These are phyloP conservation scores for Syritta pipiens DNA, from an alignment of 2,888 invertebrate genomes.

Conservation along the genomic window DNA sequence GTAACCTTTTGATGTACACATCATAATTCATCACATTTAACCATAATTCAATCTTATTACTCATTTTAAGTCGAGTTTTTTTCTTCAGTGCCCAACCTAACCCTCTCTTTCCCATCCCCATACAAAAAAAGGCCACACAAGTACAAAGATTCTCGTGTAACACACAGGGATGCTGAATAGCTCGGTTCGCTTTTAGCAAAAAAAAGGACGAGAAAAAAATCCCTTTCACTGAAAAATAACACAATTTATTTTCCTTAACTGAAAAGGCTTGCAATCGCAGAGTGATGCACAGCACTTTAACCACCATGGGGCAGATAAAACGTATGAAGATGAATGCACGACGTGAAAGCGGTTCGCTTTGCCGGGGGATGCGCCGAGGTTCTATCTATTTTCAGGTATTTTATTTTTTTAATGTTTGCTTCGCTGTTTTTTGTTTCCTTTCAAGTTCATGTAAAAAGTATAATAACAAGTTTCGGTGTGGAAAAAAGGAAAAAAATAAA, in stretches of 20 bases:
- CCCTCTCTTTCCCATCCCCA: too few relatives aligned
- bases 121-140: neutral
- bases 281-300: neutral
- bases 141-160: neutral
- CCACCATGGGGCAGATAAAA: conserved; percentile 10
- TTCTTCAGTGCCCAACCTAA: neutral
- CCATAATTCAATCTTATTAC: conserved; percentile 29
- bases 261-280: conserved; percentile 19
- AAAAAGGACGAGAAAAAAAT: too few relatives aligned
- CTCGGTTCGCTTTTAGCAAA: neutral
- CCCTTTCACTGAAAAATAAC: conserved; percentile 47
- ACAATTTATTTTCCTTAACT: conserved; percentile 43
- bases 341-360: neutral
- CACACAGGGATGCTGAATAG: neutral
- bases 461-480: neutral
- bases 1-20: too few relatives aligned
- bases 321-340: conserved; percentile 24
- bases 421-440: neutral
- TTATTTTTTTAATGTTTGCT: neutral
- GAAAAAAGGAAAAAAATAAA: too few relatives aligned
- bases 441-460: neutral
- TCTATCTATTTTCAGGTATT: neutral
- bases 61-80: conserved; percentile 2
- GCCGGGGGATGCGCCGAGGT: neutral
- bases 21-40: conserved; percentile 20